Conservation (phyloP, 1,140 invertebrate species). For the Cepaea nemoralis region DNA sequence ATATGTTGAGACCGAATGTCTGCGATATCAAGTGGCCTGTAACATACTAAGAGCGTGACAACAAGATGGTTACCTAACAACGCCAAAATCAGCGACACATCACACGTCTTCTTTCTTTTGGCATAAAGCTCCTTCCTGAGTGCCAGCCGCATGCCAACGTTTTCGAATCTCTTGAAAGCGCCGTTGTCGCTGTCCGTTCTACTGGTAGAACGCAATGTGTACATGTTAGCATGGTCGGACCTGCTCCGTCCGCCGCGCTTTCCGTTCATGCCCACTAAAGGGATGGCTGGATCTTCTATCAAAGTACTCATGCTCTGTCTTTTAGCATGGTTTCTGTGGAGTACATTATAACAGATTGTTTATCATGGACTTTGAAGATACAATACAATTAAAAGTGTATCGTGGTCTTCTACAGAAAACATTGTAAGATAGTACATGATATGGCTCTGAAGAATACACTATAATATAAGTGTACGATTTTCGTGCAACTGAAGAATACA, state of each 20-base stretch:
- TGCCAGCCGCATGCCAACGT: slow-evolving; percentile 53
- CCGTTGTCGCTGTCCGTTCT: neutral
- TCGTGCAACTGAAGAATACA: no score
- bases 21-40: no score
- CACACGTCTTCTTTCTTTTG: slow-evolving; percentile 57
- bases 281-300: slow-evolving; percentile 30
- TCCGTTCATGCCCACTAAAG: slow-evolving; percentile 32
- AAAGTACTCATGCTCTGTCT: slow-evolving; percentile 11
- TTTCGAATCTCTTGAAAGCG: neutral
- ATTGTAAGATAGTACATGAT: no score
- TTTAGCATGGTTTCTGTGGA: neutral
- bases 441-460: no score
- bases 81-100: slow-evolving; percentile 61
- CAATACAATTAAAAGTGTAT: no score
- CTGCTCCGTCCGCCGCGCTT: neutral
- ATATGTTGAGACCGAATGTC: no score
- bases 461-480: no score
- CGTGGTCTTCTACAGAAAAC: no score
- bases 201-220: neutral
- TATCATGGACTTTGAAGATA: no score
- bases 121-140: slow-evolving; percentile 64
- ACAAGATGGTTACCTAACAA: slow-evolving; percentile 38
- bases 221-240: neutral
- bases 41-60: no score
- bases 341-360: neutral